Percentiles rank a stretch among this genome's conserved stretches.
Evolutionary conservation across 2,113 vertebrate species (phyloP).

Genomic region (Dasyprocta punctata): DNA sequence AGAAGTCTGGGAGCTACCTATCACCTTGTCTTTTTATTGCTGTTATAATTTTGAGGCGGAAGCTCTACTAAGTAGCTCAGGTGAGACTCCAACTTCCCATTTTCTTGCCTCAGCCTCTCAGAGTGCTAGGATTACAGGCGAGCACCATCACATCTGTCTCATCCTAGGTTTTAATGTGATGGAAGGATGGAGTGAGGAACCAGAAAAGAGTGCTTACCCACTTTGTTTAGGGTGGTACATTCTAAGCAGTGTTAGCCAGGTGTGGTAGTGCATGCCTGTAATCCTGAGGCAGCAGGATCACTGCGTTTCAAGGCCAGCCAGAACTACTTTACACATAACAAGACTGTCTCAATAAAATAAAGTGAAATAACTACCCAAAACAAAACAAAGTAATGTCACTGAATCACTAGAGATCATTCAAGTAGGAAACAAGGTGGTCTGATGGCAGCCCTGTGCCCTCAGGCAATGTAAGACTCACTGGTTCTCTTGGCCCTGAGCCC

Average conservation of each 20-base stretch:
- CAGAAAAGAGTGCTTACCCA: not conserved
- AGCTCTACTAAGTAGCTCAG: not conserved
- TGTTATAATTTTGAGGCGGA: not conserved
- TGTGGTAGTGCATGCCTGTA: not conserved
- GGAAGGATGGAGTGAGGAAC: not conserved
- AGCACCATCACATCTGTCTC: not conserved
- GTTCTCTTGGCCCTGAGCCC: not conserved
- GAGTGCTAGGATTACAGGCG: not conserved
- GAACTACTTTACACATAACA: not conserved
- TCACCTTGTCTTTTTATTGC: not conserved
- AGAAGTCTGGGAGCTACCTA: slow-evolving; percentile 5
- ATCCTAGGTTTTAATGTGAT: not conserved
- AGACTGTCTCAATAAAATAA: not conserved
- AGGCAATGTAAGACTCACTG: not conserved
- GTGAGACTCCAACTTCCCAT: not conserved
- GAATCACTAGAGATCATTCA: not conserved
- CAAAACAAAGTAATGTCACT: not conserved
- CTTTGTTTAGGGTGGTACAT: not conserved
- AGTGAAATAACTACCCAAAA: not conserved
- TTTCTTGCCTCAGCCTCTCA: not conserved
- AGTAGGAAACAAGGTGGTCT: not conserved
- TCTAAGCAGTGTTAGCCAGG: not conserved
- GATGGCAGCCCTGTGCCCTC: not conserved
- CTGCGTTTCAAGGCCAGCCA: not conserved
- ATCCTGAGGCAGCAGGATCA: not conserved